Conservation (phyloP, 2,888 invertebrate species). For the Cantharis rustica region DNA sequence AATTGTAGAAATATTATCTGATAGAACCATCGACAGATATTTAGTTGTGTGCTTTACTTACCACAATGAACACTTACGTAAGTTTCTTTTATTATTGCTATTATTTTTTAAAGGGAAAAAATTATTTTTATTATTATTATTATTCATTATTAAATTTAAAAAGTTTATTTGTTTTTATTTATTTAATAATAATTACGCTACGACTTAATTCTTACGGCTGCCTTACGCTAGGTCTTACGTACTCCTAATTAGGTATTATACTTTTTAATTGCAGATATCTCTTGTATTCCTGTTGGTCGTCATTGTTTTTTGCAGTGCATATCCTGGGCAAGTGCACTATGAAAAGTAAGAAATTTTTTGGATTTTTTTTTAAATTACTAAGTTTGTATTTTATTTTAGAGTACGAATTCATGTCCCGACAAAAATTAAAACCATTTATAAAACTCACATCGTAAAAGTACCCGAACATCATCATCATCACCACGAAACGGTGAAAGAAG, state of each 20-base stretch:
- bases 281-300: background rate
- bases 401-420: constrained; percentile 52
- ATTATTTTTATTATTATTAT: too few relatives aligned
- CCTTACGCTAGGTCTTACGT: too few relatives aligned
- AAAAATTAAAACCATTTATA: constrained; percentile 50
- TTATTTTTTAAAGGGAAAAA: too few relatives aligned
- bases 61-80: background rate
- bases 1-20: background rate
- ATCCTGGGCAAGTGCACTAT: background rate
- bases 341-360: background rate
- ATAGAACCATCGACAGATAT: background rate
- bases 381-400: constrained; percentile 37
- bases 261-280: background rate
- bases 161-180: background rate
- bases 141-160: too few relatives aligned
- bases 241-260: too few relatives aligned
- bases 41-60: background rate
- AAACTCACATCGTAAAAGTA: constrained; percentile 52
- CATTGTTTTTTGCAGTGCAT: background rate
- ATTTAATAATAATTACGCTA: background rate
- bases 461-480: constrained; percentile 53
- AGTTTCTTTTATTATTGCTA: background rate
- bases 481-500: constrained; percentile 47
- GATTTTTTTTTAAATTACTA: too few relatives aligned
- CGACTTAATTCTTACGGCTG: too few relatives aligned